phyloP scores from a whole-genome alignment of 2,888 invertebrate genomes.

The Catocala nupta region DNA sequence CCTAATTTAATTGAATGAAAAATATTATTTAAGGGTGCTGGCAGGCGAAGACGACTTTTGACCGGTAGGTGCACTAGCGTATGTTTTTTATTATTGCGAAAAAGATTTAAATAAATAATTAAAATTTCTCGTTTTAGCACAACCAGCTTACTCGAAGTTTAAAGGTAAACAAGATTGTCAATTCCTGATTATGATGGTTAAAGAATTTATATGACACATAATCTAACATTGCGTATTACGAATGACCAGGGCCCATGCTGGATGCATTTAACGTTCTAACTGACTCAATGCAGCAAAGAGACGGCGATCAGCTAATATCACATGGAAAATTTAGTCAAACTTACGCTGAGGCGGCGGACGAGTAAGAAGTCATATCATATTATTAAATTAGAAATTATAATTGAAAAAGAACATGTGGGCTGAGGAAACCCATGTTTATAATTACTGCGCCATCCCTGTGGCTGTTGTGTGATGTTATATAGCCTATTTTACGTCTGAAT shows the following conservation, averaged over 20 bases:
- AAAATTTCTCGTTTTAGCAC: constrained; percentile 57
- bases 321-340: constrained; percentile 70
- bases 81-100: not conserved
- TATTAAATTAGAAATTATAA: not conserved
- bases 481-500: too few relatives aligned
- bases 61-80: too few relatives aligned
- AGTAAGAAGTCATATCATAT: constrained; percentile 56
- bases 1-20: too few relatives aligned
- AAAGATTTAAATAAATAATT: not conserved
- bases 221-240: constrained; percentile 1
- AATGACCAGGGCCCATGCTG: constrained; percentile 66
- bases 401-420: too few relatives aligned
- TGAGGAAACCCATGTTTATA: too few relatives aligned
- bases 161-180: constrained; percentile 56
- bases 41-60: too few relatives aligned
- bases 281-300: constrained; percentile 69
- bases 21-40: too few relatives aligned
- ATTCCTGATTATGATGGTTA: too few relatives aligned
- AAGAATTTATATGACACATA: not conserved
- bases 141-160: constrained; percentile 68
- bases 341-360: constrained; percentile 66
- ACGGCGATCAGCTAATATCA: constrained; percentile 56
- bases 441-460: too few relatives aligned
- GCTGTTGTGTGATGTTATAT: too few relatives aligned
- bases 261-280: constrained; percentile 71